These are phyloP conservation scores for Pardosa pseudoannulata DNA, from an alignment of 2,888 invertebrate genomes.

Conservation along the genomic window DNA sequence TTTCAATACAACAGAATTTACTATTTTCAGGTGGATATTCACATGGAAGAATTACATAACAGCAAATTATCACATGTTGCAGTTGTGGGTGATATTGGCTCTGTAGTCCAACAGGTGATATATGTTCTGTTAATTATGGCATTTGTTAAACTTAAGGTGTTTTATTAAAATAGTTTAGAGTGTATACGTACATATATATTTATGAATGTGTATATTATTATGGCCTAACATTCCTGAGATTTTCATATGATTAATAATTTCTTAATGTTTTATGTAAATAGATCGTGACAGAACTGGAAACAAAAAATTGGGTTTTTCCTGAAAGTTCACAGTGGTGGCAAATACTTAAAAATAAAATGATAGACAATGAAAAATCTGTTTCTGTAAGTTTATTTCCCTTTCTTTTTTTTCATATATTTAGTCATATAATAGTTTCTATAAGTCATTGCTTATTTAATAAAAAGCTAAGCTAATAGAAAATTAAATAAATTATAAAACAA, in stretches of 20 bases:
- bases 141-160: too few species aligned
- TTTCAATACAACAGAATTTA: too few species aligned
- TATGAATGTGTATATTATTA: too few species aligned
- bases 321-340: slow-evolving; percentile 86
- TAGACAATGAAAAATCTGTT: slow-evolving; percentile 84
- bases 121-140: too few species aligned
- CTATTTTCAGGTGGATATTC: slow-evolving; percentile 85
- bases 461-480: too few species aligned
- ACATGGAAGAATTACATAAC: slow-evolving; percentile 94
- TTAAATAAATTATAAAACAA: too few species aligned
- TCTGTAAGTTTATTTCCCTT: slow-evolving; percentile 79
- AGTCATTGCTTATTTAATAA: too few species aligned
- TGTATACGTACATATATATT: too few species aligned
- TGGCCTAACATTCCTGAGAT: too few species aligned
- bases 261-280: too few species aligned
- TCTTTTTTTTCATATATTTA: not conserved
- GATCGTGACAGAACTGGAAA: slow-evolving; percentile 25
- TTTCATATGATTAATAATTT: too few species aligned
- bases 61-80: slow-evolving; percentile 88
- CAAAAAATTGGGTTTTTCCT: slow-evolving; percentile 80
- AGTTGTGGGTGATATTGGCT: slow-evolving; percentile 89
- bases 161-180: not conserved
- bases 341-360: slow-evolving; percentile 83
- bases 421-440: too few species aligned
- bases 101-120: slow-evolving; percentile 83